phyloP scores from a whole-genome alignment of 2,113 vertebrate species.

The Pseudolaguvia tuberculata region DNA sequence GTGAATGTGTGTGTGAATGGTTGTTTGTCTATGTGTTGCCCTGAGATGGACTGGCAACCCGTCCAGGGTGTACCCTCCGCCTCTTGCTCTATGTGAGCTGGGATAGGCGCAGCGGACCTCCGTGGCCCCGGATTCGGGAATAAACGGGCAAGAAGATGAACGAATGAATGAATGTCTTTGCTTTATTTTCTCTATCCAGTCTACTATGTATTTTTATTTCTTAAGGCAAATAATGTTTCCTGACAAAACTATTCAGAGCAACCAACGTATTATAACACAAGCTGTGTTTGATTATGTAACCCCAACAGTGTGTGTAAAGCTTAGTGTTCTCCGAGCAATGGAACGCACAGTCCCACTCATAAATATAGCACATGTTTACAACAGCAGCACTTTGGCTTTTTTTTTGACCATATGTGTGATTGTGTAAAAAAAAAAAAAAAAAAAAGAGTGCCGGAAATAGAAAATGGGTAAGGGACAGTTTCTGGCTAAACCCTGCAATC shows the following conservation, averaged over 20 bases:
- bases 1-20: no score
- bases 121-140: no score
- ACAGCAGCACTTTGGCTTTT: conserved; percentile 4
- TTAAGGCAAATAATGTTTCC: conserved; percentile 5
- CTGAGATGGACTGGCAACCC: no score
- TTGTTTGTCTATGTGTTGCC: no score
- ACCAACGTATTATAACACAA: conserved; percentile 7
- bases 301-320: conserved; percentile 16
- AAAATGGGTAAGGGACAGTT: conserved; percentile 15
- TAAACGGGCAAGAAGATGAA: no score
- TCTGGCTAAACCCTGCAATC: conserved; percentile 23
- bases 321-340: conserved; percentile 9
- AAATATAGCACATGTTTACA: conserved; percentile 39
- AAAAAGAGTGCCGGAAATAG: not conserved
- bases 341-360: conserved; percentile 15
- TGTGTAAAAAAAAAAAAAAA: no score
- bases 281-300: conserved; percentile 3
- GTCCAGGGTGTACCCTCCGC: no score
- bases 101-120: no score
- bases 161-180: no score
- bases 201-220: not conserved
- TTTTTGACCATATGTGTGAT: conserved; percentile 11
- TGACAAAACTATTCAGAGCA: conserved; percentile 1
- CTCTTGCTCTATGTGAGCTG: no score
- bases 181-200: no score